Conservation (phyloP, 2,888 invertebrate species). For the Dioctria rufipes region DNA sequence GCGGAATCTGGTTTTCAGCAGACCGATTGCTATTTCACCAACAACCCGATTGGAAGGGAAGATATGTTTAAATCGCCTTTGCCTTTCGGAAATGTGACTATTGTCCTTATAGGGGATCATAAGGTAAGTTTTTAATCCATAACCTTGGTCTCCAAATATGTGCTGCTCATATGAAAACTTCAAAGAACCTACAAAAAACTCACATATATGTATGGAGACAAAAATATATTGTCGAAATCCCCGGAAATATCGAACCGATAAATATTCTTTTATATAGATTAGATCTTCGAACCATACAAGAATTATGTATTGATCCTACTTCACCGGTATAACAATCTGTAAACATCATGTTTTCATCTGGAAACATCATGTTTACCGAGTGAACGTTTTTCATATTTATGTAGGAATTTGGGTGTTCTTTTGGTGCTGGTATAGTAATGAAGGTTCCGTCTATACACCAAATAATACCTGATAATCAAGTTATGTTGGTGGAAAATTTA, state of each 20-base stretch:
- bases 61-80: too few species aligned
- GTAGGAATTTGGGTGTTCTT: conserved; percentile 36
- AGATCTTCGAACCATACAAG: conserved; percentile 45
- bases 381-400: conserved; percentile 45
- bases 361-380: conserved; percentile 19
- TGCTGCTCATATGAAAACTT: too few species aligned
- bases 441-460: conserved; percentile 22
- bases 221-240: not conserved
- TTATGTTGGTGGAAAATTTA: not conserved
- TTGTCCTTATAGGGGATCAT: too few species aligned
- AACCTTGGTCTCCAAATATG: too few species aligned
- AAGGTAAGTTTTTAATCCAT: too few species aligned
- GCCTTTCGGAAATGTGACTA: too few species aligned
- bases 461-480: conserved; percentile 10
- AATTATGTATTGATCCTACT: conserved; percentile 49
- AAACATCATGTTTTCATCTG: conserved; percentile 41
- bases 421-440: conserved; percentile 21
- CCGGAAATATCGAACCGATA: not conserved
- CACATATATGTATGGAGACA: not conserved
- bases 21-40: too few species aligned
- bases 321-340: conserved; percentile 43
- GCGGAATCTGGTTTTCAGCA: too few species aligned
- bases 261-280: conserved; percentile 30
- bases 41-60: too few species aligned
- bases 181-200: too few species aligned